Evolutionary conservation across 2,888 invertebrate genomes (phyloP), one percentile per base, ranked within the genome.

Genomic region (Therioaphis trifolii): DNA sequence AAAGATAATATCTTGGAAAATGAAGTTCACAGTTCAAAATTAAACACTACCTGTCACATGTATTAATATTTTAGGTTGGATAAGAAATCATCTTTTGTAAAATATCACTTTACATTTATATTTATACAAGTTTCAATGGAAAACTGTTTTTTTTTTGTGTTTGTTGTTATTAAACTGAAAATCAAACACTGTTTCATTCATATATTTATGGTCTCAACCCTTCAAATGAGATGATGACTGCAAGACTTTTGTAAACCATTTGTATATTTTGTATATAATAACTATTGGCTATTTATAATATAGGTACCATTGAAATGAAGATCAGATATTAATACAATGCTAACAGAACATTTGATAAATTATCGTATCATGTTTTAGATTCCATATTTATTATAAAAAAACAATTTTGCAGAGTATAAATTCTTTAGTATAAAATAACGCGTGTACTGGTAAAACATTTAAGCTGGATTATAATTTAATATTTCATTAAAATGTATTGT

Each of bases 111-210:
- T 40, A 18, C 24, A 40, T 75, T 58, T 58, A 9, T 75, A 58
- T 24, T 5, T n/a, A n/a, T n/a, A n/a, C 7, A n/a, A 18, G 21
- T 40, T 55, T 18, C 24, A 58, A 74, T 58, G 11, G 40, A 52
- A 74, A 74, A 55, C 21, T 15, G 40, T 35, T 75, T 52, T 71
- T 75, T n/a, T n/a, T n/a, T n/a, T n/a, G n/a, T n/a, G n/a, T n/a
- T 74, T 14, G 21, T 74, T 74, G 14, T 71, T 58, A 15, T 58
- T 75, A 55, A 11, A 58, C 24, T 40, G 74, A 18, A 58, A 75
- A 75, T 55, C 58, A 18, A 58, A 75, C 40, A 24, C 12, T 40
- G 21, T 74, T 74, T 9, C 29, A 29, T 29, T 71, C 35, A 15
- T 58, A 40, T 75, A 55, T 58, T 58, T 75, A 75, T 24, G 24